Evolutionary conservation across 2,888 invertebrate genomes (phyloP).

Genomic region (Hydraecia micacea): DNA sequence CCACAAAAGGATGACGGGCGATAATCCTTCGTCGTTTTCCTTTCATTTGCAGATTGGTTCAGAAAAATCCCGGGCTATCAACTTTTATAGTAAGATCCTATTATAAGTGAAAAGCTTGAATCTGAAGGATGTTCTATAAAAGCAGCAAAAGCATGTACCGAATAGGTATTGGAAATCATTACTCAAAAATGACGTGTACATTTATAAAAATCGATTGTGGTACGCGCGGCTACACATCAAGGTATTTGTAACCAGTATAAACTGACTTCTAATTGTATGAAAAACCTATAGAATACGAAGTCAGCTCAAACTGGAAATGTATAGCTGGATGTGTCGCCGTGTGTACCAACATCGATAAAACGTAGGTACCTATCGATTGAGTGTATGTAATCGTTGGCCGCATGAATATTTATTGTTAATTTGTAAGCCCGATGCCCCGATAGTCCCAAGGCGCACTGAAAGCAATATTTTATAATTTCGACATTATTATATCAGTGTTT

Average conservation of each 20-base stretch:
- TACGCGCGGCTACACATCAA: constrained; percentile 68
- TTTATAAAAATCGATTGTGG: constrained; percentile 72
- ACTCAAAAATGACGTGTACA: constrained; percentile 63
- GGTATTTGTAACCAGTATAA: background rate
- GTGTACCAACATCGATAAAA: constrained; percentile 36
- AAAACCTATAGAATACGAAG: background rate
- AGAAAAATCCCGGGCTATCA: constrained; percentile 47
- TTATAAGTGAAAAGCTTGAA: constrained; percentile 30
- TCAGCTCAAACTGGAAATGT: background rate
- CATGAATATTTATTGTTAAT: constrained; percentile 89
- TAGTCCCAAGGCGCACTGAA: constrained; percentile 82
- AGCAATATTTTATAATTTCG: constrained; percentile 83
- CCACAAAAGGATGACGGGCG: constrained; percentile 28
- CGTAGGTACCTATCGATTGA: constrained; percentile 69
- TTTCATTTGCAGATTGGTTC: constrained; percentile 50
- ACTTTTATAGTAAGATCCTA: constrained; percentile 34
- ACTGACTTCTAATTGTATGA: background rate
- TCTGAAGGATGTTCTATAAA: constrained; percentile 40
- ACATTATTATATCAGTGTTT: constrained; percentile 82
- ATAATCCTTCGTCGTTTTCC: constrained; percentile 23
- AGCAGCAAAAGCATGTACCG: constrained; percentile 46
- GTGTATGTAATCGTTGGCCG: constrained; percentile 75
- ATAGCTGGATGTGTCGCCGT: background rate
- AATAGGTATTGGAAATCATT: constrained; percentile 64
- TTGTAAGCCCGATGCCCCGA: constrained; percentile 83